These are phyloP conservation scores for Polypterus senegalus DNA, from an alignment of 2,113 vertebrate genomes.

Conservation along the genomic window DNA sequence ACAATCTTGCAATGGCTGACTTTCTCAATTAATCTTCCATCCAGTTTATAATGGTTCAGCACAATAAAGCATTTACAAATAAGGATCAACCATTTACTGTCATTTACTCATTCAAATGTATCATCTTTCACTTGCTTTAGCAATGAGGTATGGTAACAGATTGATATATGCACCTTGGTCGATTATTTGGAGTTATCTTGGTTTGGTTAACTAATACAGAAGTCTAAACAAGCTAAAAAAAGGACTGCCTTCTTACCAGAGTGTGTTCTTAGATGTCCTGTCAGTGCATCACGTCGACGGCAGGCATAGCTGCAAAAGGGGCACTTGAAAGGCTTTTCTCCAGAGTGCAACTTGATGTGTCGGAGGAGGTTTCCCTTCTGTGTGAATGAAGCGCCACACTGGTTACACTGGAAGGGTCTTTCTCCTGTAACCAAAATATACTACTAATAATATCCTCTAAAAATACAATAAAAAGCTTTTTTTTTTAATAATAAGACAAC, in stretches of 20 bases:
- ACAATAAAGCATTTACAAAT: no score
- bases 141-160: neutral
- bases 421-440: slow-evolving; percentile 52
- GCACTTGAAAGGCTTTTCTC: slow-evolving; percentile 95
- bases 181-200: neutral
- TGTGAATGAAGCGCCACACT: slow-evolving; percentile 93
- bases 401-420: slow-evolving; percentile 88
- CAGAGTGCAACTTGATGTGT: slow-evolving; percentile 91
- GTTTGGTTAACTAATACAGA: neutral
- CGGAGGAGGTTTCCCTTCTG: slow-evolving; percentile 94
- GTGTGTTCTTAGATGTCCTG: slow-evolving; percentile 87
- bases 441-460: no score
- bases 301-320: slow-evolving; percentile 89
- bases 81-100: no score
- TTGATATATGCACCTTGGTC: neutral
- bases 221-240: neutral
- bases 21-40: no score
- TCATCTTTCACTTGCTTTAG: neutral
- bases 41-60: no score
- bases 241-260: slow-evolving; percentile 53
- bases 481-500: no score
- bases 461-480: no score
- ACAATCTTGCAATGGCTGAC: no score
- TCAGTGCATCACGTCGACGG: slow-evolving; percentile 78
- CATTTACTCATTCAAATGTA: neutral